A percentile compares a stretch with the other conserved stretches of the same genome.
Conservation (phyloP, 2,797 vertebrate species). For the Hemibagrus guttatus region DNA sequence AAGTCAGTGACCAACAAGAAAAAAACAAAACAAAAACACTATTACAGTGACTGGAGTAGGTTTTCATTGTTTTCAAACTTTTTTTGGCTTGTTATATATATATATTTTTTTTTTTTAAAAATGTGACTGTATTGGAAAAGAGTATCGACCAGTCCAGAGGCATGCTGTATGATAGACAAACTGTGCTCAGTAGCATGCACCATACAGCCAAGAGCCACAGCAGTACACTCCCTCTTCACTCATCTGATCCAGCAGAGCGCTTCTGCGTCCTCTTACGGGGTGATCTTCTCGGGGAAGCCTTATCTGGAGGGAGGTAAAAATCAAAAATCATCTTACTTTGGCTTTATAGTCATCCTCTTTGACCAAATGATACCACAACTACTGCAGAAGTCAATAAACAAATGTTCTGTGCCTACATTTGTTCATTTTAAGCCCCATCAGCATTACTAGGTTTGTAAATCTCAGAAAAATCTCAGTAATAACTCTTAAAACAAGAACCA, state of each 20-base stretch:
- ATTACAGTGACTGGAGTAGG: conserved; percentile 12
- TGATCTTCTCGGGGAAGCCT: conserved; percentile 90
- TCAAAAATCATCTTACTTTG: not conserved
- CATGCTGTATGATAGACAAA: conserved; percentile 35
- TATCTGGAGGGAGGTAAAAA: conserved; percentile 77
- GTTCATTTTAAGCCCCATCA: not conserved
- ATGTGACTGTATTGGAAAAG: not conserved
- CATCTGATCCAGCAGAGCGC: conserved; percentile 92
- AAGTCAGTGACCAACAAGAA: not conserved
- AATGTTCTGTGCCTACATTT: not conserved
- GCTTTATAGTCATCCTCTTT: not conserved
- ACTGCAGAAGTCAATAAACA: not conserved
- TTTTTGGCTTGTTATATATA: not conserved
- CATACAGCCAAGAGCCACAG: conserved; percentile 32
- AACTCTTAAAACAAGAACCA: not conserved
- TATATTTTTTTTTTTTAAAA: conserved; percentile 15
- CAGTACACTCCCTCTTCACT: conserved; percentile 76
- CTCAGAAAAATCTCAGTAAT: not conserved
- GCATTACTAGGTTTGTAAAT: not conserved
- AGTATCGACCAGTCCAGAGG: conserved; percentile 39
- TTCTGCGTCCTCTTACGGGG: conserved; percentile 96
- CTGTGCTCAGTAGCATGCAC: conserved; percentile 32
- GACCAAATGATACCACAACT: not conserved
- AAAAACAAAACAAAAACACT: not conserved
- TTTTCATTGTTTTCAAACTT: not conserved